Evolutionary conservation across 1,140 invertebrate species (phyloP).

Genomic region (Halesus radiatus): DNA sequence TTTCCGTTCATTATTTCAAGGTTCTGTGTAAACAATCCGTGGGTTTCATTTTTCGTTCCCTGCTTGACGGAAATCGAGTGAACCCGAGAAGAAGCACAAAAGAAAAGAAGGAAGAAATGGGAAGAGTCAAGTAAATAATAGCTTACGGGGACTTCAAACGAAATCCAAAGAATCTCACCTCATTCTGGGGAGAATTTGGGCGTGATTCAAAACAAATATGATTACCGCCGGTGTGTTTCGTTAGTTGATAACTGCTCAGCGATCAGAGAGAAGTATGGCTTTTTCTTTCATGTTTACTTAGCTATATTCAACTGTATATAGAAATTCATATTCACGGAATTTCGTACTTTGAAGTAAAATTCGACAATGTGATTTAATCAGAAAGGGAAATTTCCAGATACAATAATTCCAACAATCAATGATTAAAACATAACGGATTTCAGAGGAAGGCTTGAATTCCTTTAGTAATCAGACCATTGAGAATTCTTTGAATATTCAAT

Average conservation of each 20-base stretch:
- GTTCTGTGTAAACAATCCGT: slow-evolving; percentile 51
- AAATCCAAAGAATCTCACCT: slow-evolving; percentile 27
- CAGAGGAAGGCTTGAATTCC: too few species aligned
- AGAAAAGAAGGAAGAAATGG: slow-evolving; percentile 37
- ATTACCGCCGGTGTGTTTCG: slow-evolving; percentile 34
- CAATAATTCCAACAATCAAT: too few species aligned
- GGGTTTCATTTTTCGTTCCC: slow-evolving; percentile 19
- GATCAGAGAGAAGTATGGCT: background rate
- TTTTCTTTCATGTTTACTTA: too few species aligned
- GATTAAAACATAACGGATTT: too few species aligned
- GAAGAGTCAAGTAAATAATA: slow-evolving; percentile 53
- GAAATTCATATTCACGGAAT: too few species aligned
- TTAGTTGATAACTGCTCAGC: background rate
- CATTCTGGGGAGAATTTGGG: slow-evolving; percentile 43
- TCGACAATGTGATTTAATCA: too few species aligned
- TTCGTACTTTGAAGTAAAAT: too few species aligned
- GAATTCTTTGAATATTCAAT: background rate
- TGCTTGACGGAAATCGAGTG: slow-evolving; percentile 43
- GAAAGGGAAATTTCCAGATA: too few species aligned
- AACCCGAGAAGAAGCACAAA: slow-evolving; percentile 51
- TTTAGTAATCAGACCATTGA: too few species aligned
- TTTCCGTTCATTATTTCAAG: slow-evolving; percentile 51
- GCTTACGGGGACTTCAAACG: slow-evolving; percentile 46
- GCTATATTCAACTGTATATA: too few species aligned
- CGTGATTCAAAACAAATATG: slow-evolving; percentile 56